Evolutionary conservation across 1,140 invertebrate genomes (phyloP).

Genomic region (Yoshiicerus persimilis): DNA sequence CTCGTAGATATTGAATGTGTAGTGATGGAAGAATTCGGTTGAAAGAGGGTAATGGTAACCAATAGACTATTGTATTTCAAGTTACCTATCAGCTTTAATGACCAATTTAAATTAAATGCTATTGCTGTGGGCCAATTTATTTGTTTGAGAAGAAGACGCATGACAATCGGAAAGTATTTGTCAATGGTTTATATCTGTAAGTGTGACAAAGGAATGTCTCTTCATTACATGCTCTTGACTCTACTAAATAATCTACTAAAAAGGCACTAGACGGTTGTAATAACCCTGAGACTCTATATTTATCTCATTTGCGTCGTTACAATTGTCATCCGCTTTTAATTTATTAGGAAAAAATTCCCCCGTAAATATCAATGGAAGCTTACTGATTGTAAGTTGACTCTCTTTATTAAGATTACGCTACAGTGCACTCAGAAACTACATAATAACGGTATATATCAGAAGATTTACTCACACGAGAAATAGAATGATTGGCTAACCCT

Average conservation of each 20-base stretch:
- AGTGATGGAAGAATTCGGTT: neutral
- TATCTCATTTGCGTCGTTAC: constrained; percentile 2
- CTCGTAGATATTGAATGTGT: neutral
- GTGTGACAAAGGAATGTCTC: neutral
- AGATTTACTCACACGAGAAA: neutral
- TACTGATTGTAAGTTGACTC: neutral
- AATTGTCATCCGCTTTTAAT: constrained; percentile 14
- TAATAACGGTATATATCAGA: neutral
- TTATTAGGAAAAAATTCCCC: neutral
- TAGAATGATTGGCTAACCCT: neutral
- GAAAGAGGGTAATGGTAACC: neutral
- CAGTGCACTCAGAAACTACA: neutral
- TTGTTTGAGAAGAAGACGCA: neutral
- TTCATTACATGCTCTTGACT: neutral
- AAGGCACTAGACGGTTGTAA: neutral
- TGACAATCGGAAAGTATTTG: neutral
- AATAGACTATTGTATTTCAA: neutral
- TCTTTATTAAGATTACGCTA: neutral
- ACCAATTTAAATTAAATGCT: neutral
- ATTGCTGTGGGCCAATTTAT: neutral
- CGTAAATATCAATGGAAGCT: neutral
- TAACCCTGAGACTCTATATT: constrained; percentile 18
- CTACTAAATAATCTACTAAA: neutral
- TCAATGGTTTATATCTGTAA: constrained; percentile 19
- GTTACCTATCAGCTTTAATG: neutral